Evolutionary conservation across 1,140 invertebrate species (phyloP).

Genomic region (Sitobion miscanthi): DNA sequence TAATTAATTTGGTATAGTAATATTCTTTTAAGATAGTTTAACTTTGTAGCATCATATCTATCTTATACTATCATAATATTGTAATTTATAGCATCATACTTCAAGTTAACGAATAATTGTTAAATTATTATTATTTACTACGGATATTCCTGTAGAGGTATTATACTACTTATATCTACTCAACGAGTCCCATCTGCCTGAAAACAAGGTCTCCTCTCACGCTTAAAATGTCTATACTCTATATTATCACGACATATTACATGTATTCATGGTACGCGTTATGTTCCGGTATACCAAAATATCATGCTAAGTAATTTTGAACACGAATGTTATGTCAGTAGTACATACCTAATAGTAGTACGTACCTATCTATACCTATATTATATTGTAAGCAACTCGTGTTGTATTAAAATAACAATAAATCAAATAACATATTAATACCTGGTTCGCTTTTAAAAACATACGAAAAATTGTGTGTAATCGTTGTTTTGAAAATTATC

Average conservation of each 20-base stretch:
- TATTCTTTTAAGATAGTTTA: not conserved
- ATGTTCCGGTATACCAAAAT: not conserved
- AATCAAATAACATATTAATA: not conserved
- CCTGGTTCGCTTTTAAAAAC: not conserved
- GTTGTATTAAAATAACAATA: constrained; percentile 11
- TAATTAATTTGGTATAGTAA: not conserved
- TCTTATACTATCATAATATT: not conserved
- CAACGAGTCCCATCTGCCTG: not conserved
- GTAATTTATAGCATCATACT: not conserved
- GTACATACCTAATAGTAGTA: not conserved
- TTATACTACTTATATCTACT: too few relatives aligned
- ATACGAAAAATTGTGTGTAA: not conserved
- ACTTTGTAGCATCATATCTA: not conserved
- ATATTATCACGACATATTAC: constrained; percentile 21
- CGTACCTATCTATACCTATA: not conserved
- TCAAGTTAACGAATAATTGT: not conserved
- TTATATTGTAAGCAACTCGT: not conserved
- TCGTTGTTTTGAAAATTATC: not conserved
- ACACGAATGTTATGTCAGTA: constrained; percentile 14
- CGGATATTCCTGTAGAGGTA: not conserved
- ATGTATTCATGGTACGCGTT: not conserved
- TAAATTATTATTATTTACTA: constrained; percentile 19
- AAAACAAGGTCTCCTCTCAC: not conserved
- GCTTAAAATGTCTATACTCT: not conserved
- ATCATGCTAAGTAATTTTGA: constrained; percentile 43